Conservation (phyloP, 2,888 invertebrate species). For the Silvanus unidentatus region DNA sequence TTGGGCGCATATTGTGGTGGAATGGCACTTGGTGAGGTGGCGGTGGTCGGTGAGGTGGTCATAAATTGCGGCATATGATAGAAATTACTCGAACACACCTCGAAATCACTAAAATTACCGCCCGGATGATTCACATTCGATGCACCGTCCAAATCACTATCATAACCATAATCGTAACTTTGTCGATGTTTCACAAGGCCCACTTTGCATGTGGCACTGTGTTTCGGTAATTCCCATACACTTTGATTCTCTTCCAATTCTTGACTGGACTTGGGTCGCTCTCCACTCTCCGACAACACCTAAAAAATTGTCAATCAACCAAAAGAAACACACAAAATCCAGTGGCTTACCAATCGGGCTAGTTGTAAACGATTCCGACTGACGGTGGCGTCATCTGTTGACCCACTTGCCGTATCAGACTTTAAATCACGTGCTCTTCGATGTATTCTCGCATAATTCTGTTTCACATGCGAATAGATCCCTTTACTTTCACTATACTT, state of each 20-base stretch:
- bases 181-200: constrained; percentile 35
- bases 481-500: constrained; percentile 22
- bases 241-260: constrained; percentile 41
- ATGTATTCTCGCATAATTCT: constrained; percentile 28
- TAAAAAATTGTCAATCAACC: too few species aligned
- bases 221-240: constrained; percentile 38
- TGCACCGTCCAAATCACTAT: constrained; percentile 10
- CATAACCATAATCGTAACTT: constrained; percentile 30
- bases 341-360: constrained; percentile 29
- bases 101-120: constrained; percentile 19
- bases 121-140: not conserved
- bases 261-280: constrained; percentile 42
- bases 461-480: constrained; percentile 26
- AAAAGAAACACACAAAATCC: constrained; percentile 7
- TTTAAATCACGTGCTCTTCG: constrained; percentile 21
- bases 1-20: constrained; percentile 37
- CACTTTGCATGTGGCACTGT: constrained; percentile 35
- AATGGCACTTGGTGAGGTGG: constrained; percentile 34
- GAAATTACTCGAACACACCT: constrained; percentile 33
- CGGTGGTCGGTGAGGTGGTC: constrained; percentile 1
- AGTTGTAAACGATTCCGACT: constrained; percentile 33
- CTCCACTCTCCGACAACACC: constrained; percentile 33
- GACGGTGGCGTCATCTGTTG: too few species aligned
- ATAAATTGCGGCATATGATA: constrained; percentile 33
- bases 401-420: constrained; percentile 9